Percentiles rank a stretch among this genome's conserved stretches.
Conservation (phyloP, 2,888 invertebrate genomes). For the Stenichneumon culpator region DNA sequence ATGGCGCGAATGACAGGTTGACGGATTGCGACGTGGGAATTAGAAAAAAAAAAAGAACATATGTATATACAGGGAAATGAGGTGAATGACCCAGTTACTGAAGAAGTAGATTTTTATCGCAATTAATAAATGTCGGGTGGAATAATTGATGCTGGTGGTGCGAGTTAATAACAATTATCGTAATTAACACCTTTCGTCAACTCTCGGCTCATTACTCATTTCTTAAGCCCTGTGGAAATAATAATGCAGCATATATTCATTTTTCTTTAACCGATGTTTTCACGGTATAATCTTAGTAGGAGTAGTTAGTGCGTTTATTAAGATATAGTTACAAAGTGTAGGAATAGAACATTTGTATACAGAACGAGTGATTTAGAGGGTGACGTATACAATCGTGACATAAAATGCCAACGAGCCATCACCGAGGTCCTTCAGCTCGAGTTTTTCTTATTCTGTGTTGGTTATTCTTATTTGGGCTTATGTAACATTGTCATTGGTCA, state of each 20-base stretch:
- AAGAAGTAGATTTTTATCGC: background rate
- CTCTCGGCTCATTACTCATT: background rate
- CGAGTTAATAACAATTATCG: background rate
- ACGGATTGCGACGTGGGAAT: constrained; percentile 21
- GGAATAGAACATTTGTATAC: no score
- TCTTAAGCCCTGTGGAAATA: background rate
- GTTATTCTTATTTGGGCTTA: no score
- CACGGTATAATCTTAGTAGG: background rate
- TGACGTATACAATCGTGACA: no score
- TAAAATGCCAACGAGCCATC: no score
- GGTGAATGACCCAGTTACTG: constrained; percentile 2
- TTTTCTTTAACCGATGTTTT: background rate
- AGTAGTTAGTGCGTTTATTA: no score
- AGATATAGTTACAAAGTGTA: no score
- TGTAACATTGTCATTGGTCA: no score
- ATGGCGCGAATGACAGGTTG: constrained; percentile 39
- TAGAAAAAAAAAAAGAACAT: background rate
- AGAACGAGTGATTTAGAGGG: no score
- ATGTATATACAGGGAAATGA: background rate
- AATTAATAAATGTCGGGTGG: constrained; percentile 3
- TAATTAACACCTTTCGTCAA: constrained; percentile 6
- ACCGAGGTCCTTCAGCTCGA: no score
- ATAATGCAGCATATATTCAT: background rate
- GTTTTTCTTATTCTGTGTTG: no score
- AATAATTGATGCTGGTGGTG: background rate